Percentiles rank a stretch among this genome's conserved stretches.
Conservation (phyloP, 2,888 invertebrate species). For the Sabellastarte sp. region DNA sequence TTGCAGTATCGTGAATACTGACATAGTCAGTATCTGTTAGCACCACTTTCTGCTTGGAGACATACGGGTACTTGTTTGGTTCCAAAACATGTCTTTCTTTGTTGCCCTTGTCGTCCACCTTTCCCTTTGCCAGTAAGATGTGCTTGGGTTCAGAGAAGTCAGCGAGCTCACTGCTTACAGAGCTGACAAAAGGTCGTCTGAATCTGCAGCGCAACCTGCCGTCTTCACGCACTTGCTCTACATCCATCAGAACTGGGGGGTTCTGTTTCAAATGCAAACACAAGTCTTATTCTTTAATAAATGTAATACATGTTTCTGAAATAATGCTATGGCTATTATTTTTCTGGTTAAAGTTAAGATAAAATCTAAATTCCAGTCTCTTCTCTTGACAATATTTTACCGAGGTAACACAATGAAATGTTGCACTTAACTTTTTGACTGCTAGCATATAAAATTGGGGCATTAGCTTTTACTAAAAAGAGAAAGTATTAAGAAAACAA, state of each 20-base stretch:
- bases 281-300: slow-evolving; percentile 10
- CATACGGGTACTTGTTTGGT: slow-evolving; percentile 30
- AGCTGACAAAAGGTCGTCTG: slow-evolving; percentile 7
- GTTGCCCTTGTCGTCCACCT: slow-evolving; percentile 14
- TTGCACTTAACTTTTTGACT: too few species aligned
- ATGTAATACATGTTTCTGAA: too few species aligned
- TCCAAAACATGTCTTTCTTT: slow-evolving; percentile 26
- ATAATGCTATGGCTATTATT: too few species aligned
- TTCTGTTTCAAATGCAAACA: neutral
- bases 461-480: too few species aligned
- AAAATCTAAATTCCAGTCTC: too few species aligned
- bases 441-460: too few species aligned
- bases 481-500: too few species aligned
- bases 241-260: slow-evolving; percentile 10
- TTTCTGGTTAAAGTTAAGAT: too few species aligned
- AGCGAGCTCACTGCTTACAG: slow-evolving; percentile 3
- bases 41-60: slow-evolving; percentile 35
- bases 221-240: slow-evolving; percentile 14
- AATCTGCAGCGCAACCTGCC: slow-evolving; percentile 24
- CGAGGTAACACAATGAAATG: too few species aligned
- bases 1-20: slow-evolving; percentile 33
- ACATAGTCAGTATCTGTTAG: slow-evolving; percentile 16
- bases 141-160: slow-evolving; percentile 21
- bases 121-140: slow-evolving; percentile 39
- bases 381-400: too few species aligned